Percentiles rank a stretch among this genome's conserved stretches.
phyloP scores from a whole-genome alignment of 2,888 invertebrate genomes.

The Yponomeuta evonymella region DNA sequence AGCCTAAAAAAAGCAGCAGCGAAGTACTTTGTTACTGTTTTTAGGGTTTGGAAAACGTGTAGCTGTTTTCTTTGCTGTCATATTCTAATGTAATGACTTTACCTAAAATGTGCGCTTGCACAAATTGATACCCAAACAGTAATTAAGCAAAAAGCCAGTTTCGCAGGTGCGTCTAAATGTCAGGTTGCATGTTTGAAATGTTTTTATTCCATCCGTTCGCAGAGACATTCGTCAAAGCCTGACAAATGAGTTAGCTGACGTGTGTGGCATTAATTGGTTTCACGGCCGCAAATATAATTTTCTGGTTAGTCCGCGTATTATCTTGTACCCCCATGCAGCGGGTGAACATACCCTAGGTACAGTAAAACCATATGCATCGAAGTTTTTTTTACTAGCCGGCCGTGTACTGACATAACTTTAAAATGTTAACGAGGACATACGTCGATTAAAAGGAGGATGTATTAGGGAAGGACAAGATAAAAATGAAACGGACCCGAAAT shows the following conservation, averaged over 20 bases:
- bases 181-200: background rate
- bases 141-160: slow-evolving; percentile 7
- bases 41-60: background rate
- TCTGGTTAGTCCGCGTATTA: background rate
- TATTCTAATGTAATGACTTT: background rate
- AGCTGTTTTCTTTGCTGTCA: background rate
- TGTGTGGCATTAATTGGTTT: background rate
- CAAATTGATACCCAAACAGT: slow-evolving; percentile 7
- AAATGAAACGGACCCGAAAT: too few species aligned
- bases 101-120: background rate
- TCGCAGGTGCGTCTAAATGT: slow-evolving; percentile 13
- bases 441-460: too few species aligned
- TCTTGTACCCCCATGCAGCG: background rate
- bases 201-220: background rate
- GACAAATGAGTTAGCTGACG: slow-evolving; percentile 3
- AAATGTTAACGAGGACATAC: too few species aligned
- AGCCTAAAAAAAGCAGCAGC: background rate
- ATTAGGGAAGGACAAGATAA: too few species aligned
- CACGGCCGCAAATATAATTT: background rate
- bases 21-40: background rate
- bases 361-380: background rate
- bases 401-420: too few species aligned
- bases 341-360: background rate
- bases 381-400: too few species aligned
- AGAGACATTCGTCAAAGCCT: slow-evolving; percentile 6